These are phyloP conservation scores for Cottoperca gobio DNA, from an alignment of 2,797 vertebrate genomes.

Conservation along the genomic window DNA sequence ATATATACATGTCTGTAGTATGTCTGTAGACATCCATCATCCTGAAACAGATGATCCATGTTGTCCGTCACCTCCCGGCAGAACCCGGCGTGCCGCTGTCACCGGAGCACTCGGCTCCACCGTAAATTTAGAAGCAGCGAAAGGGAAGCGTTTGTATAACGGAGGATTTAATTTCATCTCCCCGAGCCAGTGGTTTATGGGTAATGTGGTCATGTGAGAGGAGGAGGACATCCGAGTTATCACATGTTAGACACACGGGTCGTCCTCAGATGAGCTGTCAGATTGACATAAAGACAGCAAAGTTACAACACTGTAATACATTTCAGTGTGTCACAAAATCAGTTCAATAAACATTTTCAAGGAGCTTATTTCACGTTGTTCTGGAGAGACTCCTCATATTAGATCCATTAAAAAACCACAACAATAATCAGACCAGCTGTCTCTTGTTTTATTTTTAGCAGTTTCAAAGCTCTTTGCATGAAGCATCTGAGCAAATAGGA, in stretches of 20 bases:
- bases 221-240: neutral
- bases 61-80: neutral
- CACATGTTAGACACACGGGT: neutral
- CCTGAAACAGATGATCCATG: neutral
- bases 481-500: no score
- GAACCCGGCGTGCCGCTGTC: neutral
- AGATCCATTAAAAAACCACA: no score
- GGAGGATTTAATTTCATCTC: neutral
- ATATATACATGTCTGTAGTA: no score
- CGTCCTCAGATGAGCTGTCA: neutral
- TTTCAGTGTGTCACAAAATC: no score
- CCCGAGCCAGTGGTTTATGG: slow-evolving; percentile 5
- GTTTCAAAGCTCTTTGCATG: no score
- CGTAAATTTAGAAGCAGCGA: slow-evolving; percentile 14
- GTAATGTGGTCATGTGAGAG: neutral
- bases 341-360: no score
- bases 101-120: neutral
- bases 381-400: no score
- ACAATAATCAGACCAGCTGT: no score
- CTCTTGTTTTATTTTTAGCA: no score
- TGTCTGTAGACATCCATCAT: neutral
- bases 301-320: no score
- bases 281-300: no score
- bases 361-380: no score
- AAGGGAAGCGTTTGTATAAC: neutral